A percentile compares a stretch with the other conserved stretches of the same genome.
phyloP scores from a whole-genome alignment of 2,888 invertebrate species.

The Tenthredo scrophulariae region DNA sequence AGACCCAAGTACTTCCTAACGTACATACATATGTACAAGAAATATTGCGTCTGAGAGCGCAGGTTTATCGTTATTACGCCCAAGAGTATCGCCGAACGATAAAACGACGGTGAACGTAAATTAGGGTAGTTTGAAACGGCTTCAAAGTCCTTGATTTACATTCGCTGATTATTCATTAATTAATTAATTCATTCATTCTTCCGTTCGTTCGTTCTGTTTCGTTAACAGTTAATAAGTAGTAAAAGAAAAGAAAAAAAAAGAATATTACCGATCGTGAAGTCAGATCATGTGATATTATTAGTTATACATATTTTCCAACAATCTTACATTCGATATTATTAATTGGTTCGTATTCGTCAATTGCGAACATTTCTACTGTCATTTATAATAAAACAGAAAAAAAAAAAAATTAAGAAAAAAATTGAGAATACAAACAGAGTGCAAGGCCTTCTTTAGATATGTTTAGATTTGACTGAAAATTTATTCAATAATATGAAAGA shows the following conservation, averaged over 20 bases:
- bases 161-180: not conserved
- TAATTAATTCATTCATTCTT: not conserved
- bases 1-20: not conserved
- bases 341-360: no score
- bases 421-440: conserved; percentile 17
- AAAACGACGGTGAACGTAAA: not conserved
- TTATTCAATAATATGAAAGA: not conserved
- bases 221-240: not conserved
- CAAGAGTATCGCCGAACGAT: not conserved
- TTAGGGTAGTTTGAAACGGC: not conserved
- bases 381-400: conserved; percentile 28
- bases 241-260: not conserved
- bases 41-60: not conserved
- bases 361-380: not conserved
- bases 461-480: conserved; percentile 21
- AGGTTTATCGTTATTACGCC: not conserved
- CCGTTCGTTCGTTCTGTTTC: not conserved
- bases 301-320: no score
- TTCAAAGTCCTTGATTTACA: not conserved
- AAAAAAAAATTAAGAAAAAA: not conserved
- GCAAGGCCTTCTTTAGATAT: conserved; percentile 53
- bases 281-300: not conserved
- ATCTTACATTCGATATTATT: no score
- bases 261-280: not conserved
- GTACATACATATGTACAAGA: not conserved